Conservation (phyloP, 2,888 invertebrate species). For the Harmothoe impar region DNA sequence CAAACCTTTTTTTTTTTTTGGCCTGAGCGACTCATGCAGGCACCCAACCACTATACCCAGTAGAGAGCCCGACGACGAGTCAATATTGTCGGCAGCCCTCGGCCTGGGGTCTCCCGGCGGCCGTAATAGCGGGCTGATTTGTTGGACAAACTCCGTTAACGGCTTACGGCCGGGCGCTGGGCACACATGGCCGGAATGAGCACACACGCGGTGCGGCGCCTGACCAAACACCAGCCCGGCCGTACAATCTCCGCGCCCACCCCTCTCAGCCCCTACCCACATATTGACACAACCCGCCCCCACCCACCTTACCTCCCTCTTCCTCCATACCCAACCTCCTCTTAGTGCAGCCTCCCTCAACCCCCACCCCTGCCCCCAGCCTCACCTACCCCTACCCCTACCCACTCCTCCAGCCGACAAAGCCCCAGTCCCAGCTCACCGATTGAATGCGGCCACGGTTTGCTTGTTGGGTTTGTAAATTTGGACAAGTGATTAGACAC, state of each 20-base stretch:
- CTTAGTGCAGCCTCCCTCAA: neutral
- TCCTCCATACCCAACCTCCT: neutral
- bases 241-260: constrained; percentile 46
- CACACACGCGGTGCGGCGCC: constrained; percentile 41
- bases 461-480: constrained; percentile 55
- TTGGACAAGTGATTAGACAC: constrained; percentile 63
- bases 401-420: neutral
- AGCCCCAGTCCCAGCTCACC: constrained; percentile 1
- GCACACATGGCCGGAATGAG: constrained; percentile 39
- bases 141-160: constrained; percentile 57
- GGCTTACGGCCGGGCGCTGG: constrained; percentile 44
- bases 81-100: constrained; percentile 37
- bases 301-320: neutral
- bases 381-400: neutral
- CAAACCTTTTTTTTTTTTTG: too few species aligned
- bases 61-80: constrained; percentile 7
- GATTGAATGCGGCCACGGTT: constrained; percentile 28
- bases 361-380: neutral
- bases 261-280: constrained; percentile 17
- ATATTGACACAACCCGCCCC: neutral
- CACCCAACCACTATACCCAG: constrained; percentile 23
- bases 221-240: constrained; percentile 36
- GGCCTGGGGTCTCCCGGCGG: constrained; percentile 24
- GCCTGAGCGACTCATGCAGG: too few species aligned
- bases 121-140: constrained; percentile 59